Conservation (phyloP, 2,888 invertebrate species). For the Leucania comma region DNA sequence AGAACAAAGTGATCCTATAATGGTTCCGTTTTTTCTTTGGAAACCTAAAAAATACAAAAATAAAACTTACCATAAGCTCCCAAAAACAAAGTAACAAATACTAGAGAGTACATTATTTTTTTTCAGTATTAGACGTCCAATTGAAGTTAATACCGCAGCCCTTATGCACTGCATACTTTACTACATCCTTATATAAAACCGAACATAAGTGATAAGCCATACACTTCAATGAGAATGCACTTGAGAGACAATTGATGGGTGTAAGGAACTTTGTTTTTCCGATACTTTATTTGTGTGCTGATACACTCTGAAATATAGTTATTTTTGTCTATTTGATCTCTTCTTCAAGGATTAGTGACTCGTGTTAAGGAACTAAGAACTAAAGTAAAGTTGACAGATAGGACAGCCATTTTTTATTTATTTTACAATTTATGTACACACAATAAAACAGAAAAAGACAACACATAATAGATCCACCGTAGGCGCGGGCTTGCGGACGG, state of each 20-base stretch:
- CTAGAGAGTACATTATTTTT: slow-evolving; percentile 54
- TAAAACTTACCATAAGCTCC: slow-evolving; percentile 55
- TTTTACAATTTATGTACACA: too few relatives aligned
- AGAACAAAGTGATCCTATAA: too few relatives aligned
- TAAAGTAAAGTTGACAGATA: too few relatives aligned
- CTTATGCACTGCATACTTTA: slow-evolving; percentile 25
- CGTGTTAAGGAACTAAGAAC: not conserved
- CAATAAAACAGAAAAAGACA: too few relatives aligned
- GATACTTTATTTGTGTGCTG: slow-evolving; percentile 32
- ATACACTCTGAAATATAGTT: slow-evolving; percentile 11
- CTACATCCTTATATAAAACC: slow-evolving; percentile 52
- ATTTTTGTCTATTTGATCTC: slow-evolving; percentile 28
- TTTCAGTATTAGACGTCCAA: slow-evolving; percentile 18
- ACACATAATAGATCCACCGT: too few relatives aligned
- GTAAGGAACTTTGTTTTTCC: slow-evolving; percentile 61
- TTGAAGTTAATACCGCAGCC: slow-evolving; percentile 17
- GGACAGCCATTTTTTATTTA: too few relatives aligned
- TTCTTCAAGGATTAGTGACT: slow-evolving; percentile 6
- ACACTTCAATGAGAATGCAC: slow-evolving; percentile 24
- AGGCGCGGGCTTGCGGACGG: too few relatives aligned
- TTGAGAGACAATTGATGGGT: slow-evolving; percentile 49
- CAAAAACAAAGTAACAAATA: slow-evolving; percentile 50
- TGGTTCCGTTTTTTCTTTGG: too few relatives aligned
- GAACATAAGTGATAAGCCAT: slow-evolving; percentile 9
- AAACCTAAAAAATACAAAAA: too few relatives aligned